phyloP scores from a whole-genome alignment of 2,888 invertebrate genomes.

The Ophion ventricosus region DNA sequence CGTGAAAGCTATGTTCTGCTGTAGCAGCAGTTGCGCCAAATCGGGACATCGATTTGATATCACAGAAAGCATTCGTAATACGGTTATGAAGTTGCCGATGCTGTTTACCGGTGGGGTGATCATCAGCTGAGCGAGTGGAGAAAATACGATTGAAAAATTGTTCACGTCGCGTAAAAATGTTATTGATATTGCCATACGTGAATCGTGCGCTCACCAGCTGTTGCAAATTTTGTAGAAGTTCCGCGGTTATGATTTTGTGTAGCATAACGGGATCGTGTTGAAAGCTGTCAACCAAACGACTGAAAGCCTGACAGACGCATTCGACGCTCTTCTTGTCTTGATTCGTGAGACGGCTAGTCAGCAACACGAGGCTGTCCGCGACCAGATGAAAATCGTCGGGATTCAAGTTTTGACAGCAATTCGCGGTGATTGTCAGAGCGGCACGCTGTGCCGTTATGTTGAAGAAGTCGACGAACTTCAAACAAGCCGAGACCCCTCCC shows the following conservation, averaged over 20 bases:
- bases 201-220: conserved; percentile 88
- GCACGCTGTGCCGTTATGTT: conserved; percentile 99
- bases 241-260: conserved; percentile 96
- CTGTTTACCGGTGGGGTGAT: conserved; percentile 98
- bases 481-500: conserved; percentile 97
- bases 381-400: conserved; percentile 97
- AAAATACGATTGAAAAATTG: background rate
- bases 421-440: conserved; percentile 97
- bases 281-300: conserved; percentile 97
- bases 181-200: too few relatives aligned
- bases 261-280: conserved; percentile 95
- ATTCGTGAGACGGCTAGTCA: conserved; percentile 91
- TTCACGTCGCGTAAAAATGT: too few relatives aligned
- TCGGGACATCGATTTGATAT: conserved; percentile 98
- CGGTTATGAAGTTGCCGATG: conserved; percentile 97
- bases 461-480: conserved; percentile 99
- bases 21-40: conserved; percentile 94
- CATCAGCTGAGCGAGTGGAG: conserved; percentile 87
- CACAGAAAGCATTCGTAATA: conserved; percentile 97
- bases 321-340: conserved; percentile 99
- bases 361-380: conserved; percentile 92
- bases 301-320: conserved; percentile 98
- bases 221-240: conserved; percentile 95
- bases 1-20: conserved; percentile 98
- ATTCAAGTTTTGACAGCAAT: conserved; percentile 97